Evolutionary conservation across 2,113 vertebrate species (phyloP).

Genomic region (Alethe castanea): DNA sequence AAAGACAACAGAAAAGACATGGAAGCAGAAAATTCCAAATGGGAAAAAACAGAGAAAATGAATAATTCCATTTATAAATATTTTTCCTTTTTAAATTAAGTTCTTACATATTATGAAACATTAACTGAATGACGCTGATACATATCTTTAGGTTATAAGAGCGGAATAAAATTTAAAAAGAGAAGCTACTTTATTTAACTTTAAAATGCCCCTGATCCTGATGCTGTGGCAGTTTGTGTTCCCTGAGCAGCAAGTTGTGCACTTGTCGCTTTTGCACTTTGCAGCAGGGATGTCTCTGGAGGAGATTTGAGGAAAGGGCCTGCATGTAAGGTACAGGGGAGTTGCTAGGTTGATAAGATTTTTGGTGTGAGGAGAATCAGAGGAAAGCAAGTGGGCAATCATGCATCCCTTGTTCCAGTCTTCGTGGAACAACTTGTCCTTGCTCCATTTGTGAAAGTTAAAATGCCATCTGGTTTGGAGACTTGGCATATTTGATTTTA

Average conservation of each 20-base stretch:
- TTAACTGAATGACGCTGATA: neutral
- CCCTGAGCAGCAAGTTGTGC: neutral
- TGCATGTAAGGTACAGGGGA: neutral
- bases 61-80: neutral
- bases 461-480: neutral
- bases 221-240: neutral
- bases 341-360: neutral
- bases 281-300: neutral
- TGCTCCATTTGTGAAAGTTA: neutral
- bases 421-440: neutral
- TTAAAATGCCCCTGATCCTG: neutral
- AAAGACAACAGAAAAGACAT: neutral
- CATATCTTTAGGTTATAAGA: neutral
- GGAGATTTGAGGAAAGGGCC: neutral
- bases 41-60: neutral
- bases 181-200: neutral
- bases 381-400: accelerated
- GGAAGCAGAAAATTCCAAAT: neutral
- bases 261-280: neutral
- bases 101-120: neutral
- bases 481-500: neutral
- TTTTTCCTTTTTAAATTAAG: neutral
- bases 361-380: neutral
- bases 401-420: neutral
- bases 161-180: neutral